phyloP scores from a whole-genome alignment of 2,888 invertebrate genomes.

The Stomorhina lunata region DNA sequence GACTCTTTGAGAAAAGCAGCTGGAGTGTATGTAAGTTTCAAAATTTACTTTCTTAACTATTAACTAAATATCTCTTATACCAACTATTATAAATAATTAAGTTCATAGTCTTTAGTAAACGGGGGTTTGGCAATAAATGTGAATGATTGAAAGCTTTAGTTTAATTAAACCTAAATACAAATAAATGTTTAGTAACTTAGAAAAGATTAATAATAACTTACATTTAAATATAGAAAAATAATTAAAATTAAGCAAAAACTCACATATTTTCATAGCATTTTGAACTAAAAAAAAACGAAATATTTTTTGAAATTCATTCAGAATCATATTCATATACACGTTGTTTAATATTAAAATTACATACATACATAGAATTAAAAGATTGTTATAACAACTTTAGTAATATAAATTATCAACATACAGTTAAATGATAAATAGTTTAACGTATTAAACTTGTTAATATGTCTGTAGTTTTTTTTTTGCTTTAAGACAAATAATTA shows the following conservation, averaged over 20 bases:
- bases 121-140: slow-evolving; percentile 31
- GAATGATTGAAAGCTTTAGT: slow-evolving; percentile 54
- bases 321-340: neutral
- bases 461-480: slow-evolving; percentile 44
- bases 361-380: neutral
- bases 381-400: slow-evolving; percentile 9
- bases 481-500: neutral
- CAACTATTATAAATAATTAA: too few relatives aligned
- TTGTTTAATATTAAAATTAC: neutral
- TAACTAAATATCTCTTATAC: too few relatives aligned
- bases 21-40: neutral
- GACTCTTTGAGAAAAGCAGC: neutral
- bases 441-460: slow-evolving; percentile 24
- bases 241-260: neutral
- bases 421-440: neutral
- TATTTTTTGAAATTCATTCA: slow-evolving; percentile 12
- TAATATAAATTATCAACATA: neutral
- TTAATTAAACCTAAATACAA: slow-evolving; percentile 2
- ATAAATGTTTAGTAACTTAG: slow-evolving; percentile 1
- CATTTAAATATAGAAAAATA: slow-evolving; percentile 3
- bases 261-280: neutral
- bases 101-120: neutral
- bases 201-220: neutral
- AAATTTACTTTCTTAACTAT: neutral
- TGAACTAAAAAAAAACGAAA: neutral